Evolutionary conservation across 2,888 invertebrate species (phyloP), one percentile per base, ranked within the genome.

Genomic region (Lypha dubia): DNA sequence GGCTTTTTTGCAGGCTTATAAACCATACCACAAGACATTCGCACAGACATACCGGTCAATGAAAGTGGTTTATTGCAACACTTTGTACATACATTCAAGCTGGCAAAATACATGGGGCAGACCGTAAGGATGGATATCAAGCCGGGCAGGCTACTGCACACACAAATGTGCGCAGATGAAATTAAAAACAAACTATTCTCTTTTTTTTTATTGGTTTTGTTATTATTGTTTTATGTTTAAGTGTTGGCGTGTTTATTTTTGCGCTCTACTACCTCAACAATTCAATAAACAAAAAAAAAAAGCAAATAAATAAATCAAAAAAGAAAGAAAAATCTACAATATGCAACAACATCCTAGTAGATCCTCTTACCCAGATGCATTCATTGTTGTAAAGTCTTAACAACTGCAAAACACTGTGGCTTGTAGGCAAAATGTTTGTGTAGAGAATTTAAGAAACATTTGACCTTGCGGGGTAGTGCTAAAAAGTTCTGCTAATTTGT

Each of bases 221-320:
- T 71, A 22, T 70, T 79, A 65, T 79, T 79, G 53, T 56, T 65
- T 44, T 77, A 56, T 63, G 46, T 65, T 71, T 89, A 89, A 88
- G 90, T 89, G 90, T 89, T 89, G 89, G 89, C 89, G 89, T 89
- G 83, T 86, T 87, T 86, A 84, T 86, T 86, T 87, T 87, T 83
- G 75, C 79, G 75, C 79, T 77, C 70, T 58, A 63, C 75, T 71
- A 73, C 67, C 67, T 70, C 74, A 77, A 74, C 85, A 70, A 35
- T 74, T 56, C 22, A 51, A 67, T 53, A 63, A 44, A 38, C 28
- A 22, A 46, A 28, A 17, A 13, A 58, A 38, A 4, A 38, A 35
- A 38, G n/a, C n/a, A n/a, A n/a, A n/a, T n/a, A n/a, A n/a, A n/a
- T n/a, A n/a, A n/a, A n/a, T n/a, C n/a, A 74, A 11, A 44, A 73